phyloP scores from a whole-genome alignment of 2,888 invertebrate genomes.

The Agonopterix heracliana region DNA sequence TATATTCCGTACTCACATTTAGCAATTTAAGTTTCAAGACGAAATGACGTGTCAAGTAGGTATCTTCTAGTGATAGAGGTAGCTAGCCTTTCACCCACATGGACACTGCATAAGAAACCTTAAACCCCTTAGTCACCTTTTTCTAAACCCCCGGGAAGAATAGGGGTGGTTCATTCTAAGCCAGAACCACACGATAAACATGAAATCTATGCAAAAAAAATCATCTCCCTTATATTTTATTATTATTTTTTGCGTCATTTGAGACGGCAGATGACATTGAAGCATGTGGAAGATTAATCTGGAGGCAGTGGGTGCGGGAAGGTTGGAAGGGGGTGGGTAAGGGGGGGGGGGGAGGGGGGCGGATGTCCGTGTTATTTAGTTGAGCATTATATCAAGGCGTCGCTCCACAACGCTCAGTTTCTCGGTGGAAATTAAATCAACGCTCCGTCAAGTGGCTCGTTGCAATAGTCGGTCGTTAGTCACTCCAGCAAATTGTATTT shows the following conservation, averaged over 20 bases:
- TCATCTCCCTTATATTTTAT: slow-evolving; percentile 30
- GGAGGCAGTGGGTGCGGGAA: slow-evolving; percentile 11
- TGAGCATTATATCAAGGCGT: slow-evolving; percentile 53
- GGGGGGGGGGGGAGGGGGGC: slow-evolving; percentile 15
- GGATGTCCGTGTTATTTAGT: slow-evolving; percentile 56
- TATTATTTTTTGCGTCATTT: slow-evolving; percentile 59
- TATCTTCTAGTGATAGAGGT: too few relatives aligned
- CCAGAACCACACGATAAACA: too few relatives aligned
- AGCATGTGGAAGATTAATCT: slow-evolving; percentile 63
- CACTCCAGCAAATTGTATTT: slow-evolving; percentile 26
- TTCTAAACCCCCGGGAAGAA: too few relatives aligned
- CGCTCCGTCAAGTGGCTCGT: slow-evolving; percentile 40
- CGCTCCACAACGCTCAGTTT: not conserved
- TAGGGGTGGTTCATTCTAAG: too few relatives aligned
- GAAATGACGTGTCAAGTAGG: too few relatives aligned
- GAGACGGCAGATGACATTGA: slow-evolving; percentile 60
- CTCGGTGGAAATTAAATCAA: slow-evolving; percentile 53
- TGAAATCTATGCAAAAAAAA: not conserved
- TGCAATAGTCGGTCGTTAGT: slow-evolving; percentile 36
- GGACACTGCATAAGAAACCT: too few relatives aligned
- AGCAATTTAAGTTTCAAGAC: too few relatives aligned
- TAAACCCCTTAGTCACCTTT: too few relatives aligned
- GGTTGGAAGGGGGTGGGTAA: slow-evolving; percentile 14
- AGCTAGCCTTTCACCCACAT: too few relatives aligned
- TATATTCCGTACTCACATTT: too few relatives aligned